Evolutionary conservation across 2,888 invertebrate genomes (phyloP), one percentile per base, ranked within the genome.

Genomic region (Conus canariensis): DNA sequence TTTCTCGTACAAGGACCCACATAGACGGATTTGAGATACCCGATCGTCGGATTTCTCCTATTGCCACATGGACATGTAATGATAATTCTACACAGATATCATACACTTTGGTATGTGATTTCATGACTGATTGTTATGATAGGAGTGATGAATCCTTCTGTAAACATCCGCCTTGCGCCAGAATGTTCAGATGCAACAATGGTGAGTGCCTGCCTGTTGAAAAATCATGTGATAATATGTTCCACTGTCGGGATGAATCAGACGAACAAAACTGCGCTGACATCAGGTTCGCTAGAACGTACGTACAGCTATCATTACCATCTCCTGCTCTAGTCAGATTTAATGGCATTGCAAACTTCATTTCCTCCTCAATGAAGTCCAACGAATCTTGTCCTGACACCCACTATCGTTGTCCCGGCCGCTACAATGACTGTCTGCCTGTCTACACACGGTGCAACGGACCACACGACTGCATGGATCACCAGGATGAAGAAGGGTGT

Each of bases 361-460:
- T 30, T 22, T 80, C 77, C 30, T 12, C 30, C 8, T 30, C 77
- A 12, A 80, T 80, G 77, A 77, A 80, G 5, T 30, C 77, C 30
- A 80, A 10, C 16, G 77, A 77, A 12, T 14, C 77, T 30, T 80
- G 77, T 80, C 77, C 77, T 80, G 77, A 80, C 30, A 80, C 14
- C 45, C 77, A 80, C 30, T 80, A 80, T 45, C 77, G 77, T 45
- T 80, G 77, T 45, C 45, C 45, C 30, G 77, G 77, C 30, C 12
- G 16, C 14, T 30, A 30, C 30, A 80, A 80, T 45, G 77, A 80
- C 77, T 80, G 77, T 16, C 77, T 80, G 77, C 77, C 77, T 80
- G 77, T 80, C 77, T 80, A 80, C 77, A 80, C 77, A 30, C 77
- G 45, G 14, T 80, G 77, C 77, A 80, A 80, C 30, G 77, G 77